Conservation (phyloP, 2,113 vertebrate species). For the Stercorarius parasiticus region DNA sequence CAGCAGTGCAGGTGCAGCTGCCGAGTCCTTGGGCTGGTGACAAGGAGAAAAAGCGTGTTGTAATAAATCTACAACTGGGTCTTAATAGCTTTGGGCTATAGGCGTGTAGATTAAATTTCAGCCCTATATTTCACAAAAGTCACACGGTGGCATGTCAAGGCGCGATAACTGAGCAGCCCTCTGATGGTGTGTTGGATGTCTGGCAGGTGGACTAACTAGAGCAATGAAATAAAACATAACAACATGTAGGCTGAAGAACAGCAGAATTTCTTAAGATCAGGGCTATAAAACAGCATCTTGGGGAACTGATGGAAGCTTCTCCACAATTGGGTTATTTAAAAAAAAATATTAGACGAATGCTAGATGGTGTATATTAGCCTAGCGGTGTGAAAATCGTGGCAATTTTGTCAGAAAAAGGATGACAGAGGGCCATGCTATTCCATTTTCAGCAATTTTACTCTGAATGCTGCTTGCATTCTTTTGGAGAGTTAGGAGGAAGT, state of each 20-base stretch:
- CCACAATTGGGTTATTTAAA: not conserved
- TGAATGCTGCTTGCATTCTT: not conserved
- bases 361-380: not conserved
- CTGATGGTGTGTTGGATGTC: not conserved
- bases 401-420: slow-evolving; percentile 7
- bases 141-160: not conserved
- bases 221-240: slow-evolving; percentile 12
- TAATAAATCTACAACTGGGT: slow-evolving; percentile 17
- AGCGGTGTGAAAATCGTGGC: not conserved
- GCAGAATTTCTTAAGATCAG: not conserved
- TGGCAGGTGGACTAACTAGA: not conserved
- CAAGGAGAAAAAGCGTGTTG: slow-evolving; percentile 7
- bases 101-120: slow-evolving; percentile 17
- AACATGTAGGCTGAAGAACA: not conserved
- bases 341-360: not conserved
- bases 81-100: slow-evolving; percentile 23
- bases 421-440: not conserved
- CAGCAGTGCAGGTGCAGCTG: not conserved
- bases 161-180: not conserved
- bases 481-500: not conserved
- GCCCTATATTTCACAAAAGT: slow-evolving; percentile 21
- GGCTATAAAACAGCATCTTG: not conserved
- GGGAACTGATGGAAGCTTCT: not conserved
- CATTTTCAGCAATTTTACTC: not conserved
- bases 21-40: not conserved